A percentile compares a stretch with the other conserved stretches of the same genome.
phyloP scores from a whole-genome alignment of 2,113 vertebrate genomes.

The Otus sunia region DNA sequence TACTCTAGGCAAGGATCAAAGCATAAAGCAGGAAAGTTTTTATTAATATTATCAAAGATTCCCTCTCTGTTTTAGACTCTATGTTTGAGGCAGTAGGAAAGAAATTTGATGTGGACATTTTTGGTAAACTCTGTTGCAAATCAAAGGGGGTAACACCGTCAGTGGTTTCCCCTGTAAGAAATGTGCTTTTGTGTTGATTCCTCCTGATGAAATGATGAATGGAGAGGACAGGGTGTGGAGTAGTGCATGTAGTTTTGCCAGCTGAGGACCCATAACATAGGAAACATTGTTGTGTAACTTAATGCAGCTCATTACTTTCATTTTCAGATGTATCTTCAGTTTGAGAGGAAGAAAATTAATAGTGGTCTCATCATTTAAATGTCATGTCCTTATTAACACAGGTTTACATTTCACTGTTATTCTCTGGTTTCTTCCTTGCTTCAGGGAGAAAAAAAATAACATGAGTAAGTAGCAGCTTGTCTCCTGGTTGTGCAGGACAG shows the following conservation, averaged over 20 bases:
- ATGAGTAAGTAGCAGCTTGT: not conserved
- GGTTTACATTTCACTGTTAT: not conserved
- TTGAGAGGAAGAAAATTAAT: not conserved
- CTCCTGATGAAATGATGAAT: not conserved
- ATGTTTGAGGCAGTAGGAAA: constrained; percentile 13
- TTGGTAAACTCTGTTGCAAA: not conserved
- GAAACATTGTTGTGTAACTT: not conserved
- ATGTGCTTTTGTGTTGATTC: not conserved
- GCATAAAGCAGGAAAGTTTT: constrained; percentile 32
- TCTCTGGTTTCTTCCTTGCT: not conserved
- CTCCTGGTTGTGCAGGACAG: not conserved
- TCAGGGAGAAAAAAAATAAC: not conserved
- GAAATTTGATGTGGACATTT: not conserved
- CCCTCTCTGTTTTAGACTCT: not conserved
- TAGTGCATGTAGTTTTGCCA: not conserved
- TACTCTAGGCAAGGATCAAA: constrained; percentile 61
- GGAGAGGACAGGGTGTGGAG: not conserved
- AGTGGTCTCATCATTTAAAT: not conserved
- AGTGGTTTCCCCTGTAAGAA: not conserved
- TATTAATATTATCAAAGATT: constrained; percentile 35
- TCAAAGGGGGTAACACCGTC: not conserved
- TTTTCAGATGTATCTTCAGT: not conserved
- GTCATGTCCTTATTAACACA: not conserved
- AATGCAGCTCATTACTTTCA: not conserved
- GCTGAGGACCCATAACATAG: not conserved